Conservation (phyloP, 2,113 vertebrate species). For the Agapornis roseicollis region DNA sequence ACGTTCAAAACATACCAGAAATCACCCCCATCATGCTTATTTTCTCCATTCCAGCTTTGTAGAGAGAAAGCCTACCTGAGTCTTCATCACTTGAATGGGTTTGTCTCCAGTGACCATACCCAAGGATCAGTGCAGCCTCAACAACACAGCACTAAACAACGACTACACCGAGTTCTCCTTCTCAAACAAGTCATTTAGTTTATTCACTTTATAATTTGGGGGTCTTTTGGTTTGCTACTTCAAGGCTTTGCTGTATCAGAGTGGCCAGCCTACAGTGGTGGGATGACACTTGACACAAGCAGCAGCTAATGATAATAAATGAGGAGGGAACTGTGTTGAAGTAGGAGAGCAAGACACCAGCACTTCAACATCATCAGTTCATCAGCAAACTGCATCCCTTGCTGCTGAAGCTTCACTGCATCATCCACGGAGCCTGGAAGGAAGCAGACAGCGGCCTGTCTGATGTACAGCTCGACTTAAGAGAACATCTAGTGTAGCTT, state of each 20-base stretch:
- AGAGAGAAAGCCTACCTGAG: neutral
- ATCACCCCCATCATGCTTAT: neutral
- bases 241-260: neutral
- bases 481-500: neutral
- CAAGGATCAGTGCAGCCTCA: neutral
- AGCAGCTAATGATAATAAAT: neutral
- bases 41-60: neutral
- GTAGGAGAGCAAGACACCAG: neutral
- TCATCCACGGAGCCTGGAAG: neutral
- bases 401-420: neutral
- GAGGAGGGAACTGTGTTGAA: neutral
- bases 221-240: neutral
- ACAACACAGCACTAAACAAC: neutral
- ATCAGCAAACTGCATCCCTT: neutral
- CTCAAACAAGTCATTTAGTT: neutral
- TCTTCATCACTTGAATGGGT: neutral
- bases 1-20: neutral
- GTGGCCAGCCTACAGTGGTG: fast-evolving
- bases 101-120: neutral
- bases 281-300: neutral
- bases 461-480: neutral
- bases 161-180: neutral
- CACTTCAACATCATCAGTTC: neutral
- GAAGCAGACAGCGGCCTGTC: neutral
- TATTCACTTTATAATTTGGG: neutral